Evolutionary conservation across 2,888 invertebrate genomes (phyloP), one percentile per base, ranked within the genome.

Genomic region (Cheilosia scutellata): DNA sequence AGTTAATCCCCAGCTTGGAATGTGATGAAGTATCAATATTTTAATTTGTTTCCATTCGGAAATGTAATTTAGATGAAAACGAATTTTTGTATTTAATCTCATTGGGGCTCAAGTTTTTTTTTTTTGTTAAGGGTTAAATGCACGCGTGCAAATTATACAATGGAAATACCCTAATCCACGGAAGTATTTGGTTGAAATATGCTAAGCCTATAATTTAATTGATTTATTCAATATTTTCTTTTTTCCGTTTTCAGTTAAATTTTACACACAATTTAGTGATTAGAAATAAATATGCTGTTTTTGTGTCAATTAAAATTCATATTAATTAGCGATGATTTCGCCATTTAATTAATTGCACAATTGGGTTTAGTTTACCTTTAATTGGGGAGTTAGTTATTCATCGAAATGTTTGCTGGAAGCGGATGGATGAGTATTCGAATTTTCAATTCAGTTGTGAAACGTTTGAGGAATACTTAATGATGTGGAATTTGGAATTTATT

Each of bases 301-400:
- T 33, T 29, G 9, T 55, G 66, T 31, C 29, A 55, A 66, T 72
- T 72, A 47, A 72, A 68, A 68, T 72, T 40, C 44, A 72, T 44
- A 11, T 83, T 79, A 65, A 74, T 70, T 62, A 74, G 44, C 70
- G 31, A 74, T 65, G 57, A 83, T 74, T 74, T 74, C 44, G 70
- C 25, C 49, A 33, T 78, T 77, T 68, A 78, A 77, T 71, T 83
- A 72, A 77, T 83, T 68, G 77, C 55, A 66, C 16, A 72, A 62
- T 53, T n/a, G 62, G 58, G 16, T 5, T 44, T 44, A 44, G 44
- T 44, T 16, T 16, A 16, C 44, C 44, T 44, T 13, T 16, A 16
- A 13, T 16, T 47, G 20, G 6, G 20, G 5, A 16, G 11, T 2
- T 2, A 7, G 47, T 20, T 7, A 47, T 16, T 16, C 5, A 20